Evolutionary conservation across 2,797 vertebrate genomes (phyloP), one percentile per base, ranked within the genome.

Genomic region (Premnoplex brunnescens): DNA sequence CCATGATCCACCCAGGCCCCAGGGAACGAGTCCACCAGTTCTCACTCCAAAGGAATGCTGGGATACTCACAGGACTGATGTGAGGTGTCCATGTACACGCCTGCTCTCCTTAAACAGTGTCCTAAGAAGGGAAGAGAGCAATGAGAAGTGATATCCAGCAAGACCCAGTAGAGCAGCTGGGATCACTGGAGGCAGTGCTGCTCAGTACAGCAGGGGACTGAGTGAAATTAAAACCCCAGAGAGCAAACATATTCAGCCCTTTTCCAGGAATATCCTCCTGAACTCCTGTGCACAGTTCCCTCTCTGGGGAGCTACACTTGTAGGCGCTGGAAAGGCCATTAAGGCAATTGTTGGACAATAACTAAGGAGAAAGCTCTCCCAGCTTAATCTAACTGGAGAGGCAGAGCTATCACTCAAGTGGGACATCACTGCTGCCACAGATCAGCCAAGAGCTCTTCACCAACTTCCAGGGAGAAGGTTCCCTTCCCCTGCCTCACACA

Each of bases 91-190:
- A 0, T 98, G 97, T 48, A 98, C 97, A 89, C 98, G 98, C 96
- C 97, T 98, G 97, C 98, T 99, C 97, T 99, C 99, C 95, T 98
- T 98, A 83, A 99, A 98, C 94, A 99, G 97, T 74, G 98, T 98
- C 96, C 99, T 99, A 91, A 93, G 98, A 98, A 90, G 92, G 80
- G 93, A 76, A 96, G 80, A 95, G 89, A 96, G 90, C 67, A 88
- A 56, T 83, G 68, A 92, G 82, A 79, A 95, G 92, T 96, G 86
- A 93, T 37, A 91, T 91, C 96, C 96, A 96, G 96, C 94, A 93
- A 73, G 91, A 94, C 85, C 95, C 92, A 96, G 92, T 92, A 96
- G 92, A 96, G 95, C 85, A 93, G 96, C 96, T 90, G 95, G 95
- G 92, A 96, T 96, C 95, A 94, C 91, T 93, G 95, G 95, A 97